phyloP scores from a whole-genome alignment of 2,888 invertebrate species.

The Podotricha telesiphe region DNA sequence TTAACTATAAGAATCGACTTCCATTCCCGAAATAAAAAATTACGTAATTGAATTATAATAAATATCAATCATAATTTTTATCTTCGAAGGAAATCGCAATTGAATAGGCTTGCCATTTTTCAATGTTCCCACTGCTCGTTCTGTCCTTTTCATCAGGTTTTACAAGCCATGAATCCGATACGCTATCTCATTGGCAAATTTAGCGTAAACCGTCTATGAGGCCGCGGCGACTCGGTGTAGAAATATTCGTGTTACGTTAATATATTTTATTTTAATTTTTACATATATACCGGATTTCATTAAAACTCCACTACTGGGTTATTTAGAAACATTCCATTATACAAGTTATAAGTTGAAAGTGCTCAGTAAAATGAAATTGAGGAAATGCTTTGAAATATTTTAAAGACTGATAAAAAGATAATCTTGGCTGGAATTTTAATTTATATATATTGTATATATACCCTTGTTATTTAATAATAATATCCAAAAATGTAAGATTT shows the following conservation, averaged over 20 bases:
- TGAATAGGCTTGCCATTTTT: slow-evolving; percentile 57
- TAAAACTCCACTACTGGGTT: no score
- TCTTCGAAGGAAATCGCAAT: slow-evolving; percentile 41
- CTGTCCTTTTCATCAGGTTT: slow-evolving; percentile 65
- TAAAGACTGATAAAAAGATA: no score
- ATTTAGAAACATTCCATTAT: no score
- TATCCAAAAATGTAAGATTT: no score
- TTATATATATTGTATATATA: no score
- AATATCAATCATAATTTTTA: slow-evolving; percentile 41
- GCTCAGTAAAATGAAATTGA: no score
- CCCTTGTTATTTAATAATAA: no score
- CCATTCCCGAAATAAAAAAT: neutral
- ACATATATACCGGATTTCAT: no score
- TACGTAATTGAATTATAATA: slow-evolving; percentile 4
- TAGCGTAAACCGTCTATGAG: slow-evolving; percentile 69
- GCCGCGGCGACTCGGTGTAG: slow-evolving; percentile 34
- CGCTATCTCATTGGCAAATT: slow-evolving; percentile 76
- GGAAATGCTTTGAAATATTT: no score
- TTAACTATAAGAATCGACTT: neutral
- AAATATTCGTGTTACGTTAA: slow-evolving; percentile 21
- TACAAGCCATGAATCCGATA: slow-evolving; percentile 73
- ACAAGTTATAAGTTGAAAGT: no score
- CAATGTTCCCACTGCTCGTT: slow-evolving; percentile 52
- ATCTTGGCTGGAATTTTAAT: no score
- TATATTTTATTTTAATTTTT: neutral